Evolutionary conservation across 2,888 invertebrate species (phyloP).

Genomic region (Melipona beecheii): DNA sequence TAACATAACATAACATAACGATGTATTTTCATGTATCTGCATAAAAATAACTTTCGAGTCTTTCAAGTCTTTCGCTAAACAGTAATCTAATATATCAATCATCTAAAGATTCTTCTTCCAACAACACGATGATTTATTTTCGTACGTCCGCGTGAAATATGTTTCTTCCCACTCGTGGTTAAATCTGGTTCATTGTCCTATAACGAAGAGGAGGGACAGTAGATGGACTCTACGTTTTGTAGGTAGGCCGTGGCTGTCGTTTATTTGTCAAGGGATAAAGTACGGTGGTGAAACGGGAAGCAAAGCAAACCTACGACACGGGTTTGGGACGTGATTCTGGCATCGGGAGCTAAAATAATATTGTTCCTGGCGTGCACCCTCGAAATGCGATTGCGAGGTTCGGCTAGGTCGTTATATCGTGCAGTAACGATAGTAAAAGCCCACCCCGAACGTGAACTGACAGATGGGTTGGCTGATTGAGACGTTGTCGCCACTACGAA

Average conservation of each 20-base stretch:
- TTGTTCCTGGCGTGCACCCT: conserved; percentile 70
- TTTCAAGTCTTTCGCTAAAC: not conserved
- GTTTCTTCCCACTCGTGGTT: conserved; percentile 8
- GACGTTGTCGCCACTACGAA: conserved; percentile 58
- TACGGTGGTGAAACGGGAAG: conserved; percentile 53
- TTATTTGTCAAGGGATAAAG: conserved; percentile 66
- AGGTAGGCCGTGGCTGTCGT: conserved; percentile 50
- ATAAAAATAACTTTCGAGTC: no score
- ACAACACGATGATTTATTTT: conserved; percentile 8
- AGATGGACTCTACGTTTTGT: conserved; percentile 49
- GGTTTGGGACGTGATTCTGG: conserved; percentile 65
- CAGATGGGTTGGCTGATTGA: conserved; percentile 70
- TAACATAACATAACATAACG: no score
- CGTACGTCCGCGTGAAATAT: conserved; percentile 8
- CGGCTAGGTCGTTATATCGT: conserved; percentile 52
- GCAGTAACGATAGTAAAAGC: conserved; percentile 37
- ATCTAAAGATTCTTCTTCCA: not conserved
- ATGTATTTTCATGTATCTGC: no score
- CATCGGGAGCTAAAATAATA: conserved; percentile 76
- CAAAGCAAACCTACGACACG: conserved; percentile 63
- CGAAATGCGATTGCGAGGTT: conserved; percentile 62
- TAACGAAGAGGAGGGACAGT: conserved; percentile 25
- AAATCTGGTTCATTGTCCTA: conserved; percentile 52
- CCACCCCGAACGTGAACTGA: conserved; percentile 46
- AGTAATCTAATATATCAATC: not conserved